These are phyloP conservation scores for Pyrgus malvae DNA, from an alignment of 2,888 invertebrate species.

Conservation along the genomic window DNA sequence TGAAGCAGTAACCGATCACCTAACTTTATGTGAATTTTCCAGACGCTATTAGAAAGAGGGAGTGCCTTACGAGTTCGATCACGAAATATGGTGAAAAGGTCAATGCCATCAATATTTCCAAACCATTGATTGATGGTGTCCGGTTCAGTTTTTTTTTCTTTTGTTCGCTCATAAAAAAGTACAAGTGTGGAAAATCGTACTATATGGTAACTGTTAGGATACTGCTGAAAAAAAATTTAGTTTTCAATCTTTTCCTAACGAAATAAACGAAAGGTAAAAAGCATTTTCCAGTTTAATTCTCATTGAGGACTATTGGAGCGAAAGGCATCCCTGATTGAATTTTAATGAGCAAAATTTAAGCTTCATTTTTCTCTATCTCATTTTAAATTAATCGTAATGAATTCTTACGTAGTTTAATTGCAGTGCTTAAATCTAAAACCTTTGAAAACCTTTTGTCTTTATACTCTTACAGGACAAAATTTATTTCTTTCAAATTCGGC, in stretches of 20 bases:
- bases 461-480: no score
- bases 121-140: background rate
- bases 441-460: no score
- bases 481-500: no score
- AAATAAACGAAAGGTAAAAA: background rate
- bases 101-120: background rate
- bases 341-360: background rate
- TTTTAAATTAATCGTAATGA: background rate
- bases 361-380: background rate
- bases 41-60: background rate
- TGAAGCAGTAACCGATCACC: no score
- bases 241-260: background rate
- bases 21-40: background rate
- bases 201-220: no score
- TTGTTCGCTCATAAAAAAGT: no score
- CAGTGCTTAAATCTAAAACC: no score
- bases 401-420: no score
- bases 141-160: background rate
- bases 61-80: slow-evolving; percentile 8
- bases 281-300: background rate
- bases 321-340: background rate
- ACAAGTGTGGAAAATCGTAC: no score
- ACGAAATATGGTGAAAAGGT: background rate
- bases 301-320: background rate
- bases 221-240: no score